Base-by-base conservation (phyloP, 1,140 invertebrate species). In the Pogonomyrmex californicus region DNA sequence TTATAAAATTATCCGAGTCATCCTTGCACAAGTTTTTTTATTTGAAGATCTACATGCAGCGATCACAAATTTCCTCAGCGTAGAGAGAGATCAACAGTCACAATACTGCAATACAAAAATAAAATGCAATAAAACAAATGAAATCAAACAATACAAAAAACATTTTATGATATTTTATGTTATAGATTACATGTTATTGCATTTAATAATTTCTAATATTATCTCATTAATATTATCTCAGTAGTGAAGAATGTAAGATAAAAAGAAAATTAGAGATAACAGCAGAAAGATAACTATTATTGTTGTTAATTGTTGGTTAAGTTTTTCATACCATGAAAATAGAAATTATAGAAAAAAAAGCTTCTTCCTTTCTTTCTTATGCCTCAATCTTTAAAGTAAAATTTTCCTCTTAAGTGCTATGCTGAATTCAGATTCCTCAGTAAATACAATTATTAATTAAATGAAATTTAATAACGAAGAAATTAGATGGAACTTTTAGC, bases 21-120 rank as follows among this genome's bases (percentile, higher is more conserved):
- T 86, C 85, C 85, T 86, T 86, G 76, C 85, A 86, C 85, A 86
- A 68, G 49, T 33, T 58, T 73, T 73, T 73, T 49, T 49, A 49
- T 49, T 73, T 44, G 66, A 47, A 47, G 41, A 70, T 56, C 17
- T 38, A 83, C n/a, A 33, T 54, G 62, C 38, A 73, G 66, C 66
- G 17, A 73, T 60, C 6, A 54, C 17, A 83, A 60, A 75, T 83
- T 73, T 73, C 44, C 79, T 62, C 54, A 38, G 51, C 54, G 33
- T 30, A 60, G 41, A 68, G 41, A 68, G 65, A 68, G 68, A 83
- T 83, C 68, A 75, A 75, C n/a, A 36, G 38, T 71, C 38, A 9
- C 51, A 71, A 73, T 73, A 75, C 49, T 75, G 68, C 68, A 75
- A 83, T 75, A 60, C 36, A 83, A 9, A 73, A 60, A 23, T 82